A percentile compares a stretch with the other conserved stretches of the same genome.
Conservation (phyloP, 2,888 invertebrate genomes). For the Synergus laeviventris region DNA sequence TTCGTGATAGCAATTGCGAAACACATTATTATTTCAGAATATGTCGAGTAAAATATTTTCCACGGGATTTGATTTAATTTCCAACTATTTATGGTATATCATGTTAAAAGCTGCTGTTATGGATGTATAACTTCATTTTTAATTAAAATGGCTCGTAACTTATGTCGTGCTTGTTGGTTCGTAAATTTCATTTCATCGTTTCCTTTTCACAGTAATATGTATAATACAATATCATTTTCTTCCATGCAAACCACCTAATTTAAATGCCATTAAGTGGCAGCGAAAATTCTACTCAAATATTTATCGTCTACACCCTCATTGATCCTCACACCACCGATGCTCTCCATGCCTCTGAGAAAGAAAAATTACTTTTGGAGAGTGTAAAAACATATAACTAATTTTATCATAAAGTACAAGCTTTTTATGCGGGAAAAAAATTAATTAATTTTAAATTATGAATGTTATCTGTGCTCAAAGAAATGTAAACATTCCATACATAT, state of each 20-base stretch:
- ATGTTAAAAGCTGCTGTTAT: neutral
- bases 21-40: neutral
- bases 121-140: constrained; percentile 3
- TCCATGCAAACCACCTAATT: constrained; percentile 23
- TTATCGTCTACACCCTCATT: constrained; percentile 39
- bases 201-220: neutral
- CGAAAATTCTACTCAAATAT: constrained; percentile 40
- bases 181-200: neutral
- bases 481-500: neutral
- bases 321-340: neutral
- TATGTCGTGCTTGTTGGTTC: constrained; percentile 4
- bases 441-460: neutral
- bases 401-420: no score
- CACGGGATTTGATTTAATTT: constrained; percentile 8
- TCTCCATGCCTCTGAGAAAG: neutral
- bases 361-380: neutral
- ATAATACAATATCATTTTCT: constrained; percentile 20
- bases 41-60: neutral
- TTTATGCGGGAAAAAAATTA: no score
- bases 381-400: no score
- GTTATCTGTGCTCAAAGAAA: neutral
- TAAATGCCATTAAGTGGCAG: constrained; percentile 21
- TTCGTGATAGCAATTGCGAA: neutral
- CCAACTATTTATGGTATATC: constrained; percentile 5
- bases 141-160: constrained; percentile 27